Evolutionary conservation across 2,797 vertebrate species (phyloP).

Genomic region (Lemur catta): DNA sequence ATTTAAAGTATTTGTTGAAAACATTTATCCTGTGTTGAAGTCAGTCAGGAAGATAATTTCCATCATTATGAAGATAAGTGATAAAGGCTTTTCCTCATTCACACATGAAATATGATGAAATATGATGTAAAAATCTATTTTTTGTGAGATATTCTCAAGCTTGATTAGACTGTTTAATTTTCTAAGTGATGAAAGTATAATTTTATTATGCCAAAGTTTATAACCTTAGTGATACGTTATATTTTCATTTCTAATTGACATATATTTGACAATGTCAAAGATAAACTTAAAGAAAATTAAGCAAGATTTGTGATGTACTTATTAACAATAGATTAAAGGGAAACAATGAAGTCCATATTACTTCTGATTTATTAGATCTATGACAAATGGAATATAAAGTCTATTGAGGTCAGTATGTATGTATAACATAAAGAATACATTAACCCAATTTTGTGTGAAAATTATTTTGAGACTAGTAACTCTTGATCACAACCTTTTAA

Average conservation of each 20-base stretch:
- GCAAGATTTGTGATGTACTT: not conserved
- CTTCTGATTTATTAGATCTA: not conserved
- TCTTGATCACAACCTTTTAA: not conserved
- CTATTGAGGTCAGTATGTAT: not conserved
- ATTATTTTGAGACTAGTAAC: not conserved
- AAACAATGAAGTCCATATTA: not conserved
- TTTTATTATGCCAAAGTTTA: constrained; percentile 1
- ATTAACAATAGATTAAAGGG: not conserved
- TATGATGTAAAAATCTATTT: not conserved
- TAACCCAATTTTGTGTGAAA: not conserved
- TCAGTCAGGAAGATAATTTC: not conserved
- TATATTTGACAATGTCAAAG: not conserved
- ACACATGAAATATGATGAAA: constrained; percentile 27
- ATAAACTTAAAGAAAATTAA: constrained; percentile 25
- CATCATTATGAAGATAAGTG: not conserved
- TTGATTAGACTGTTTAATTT: constrained; percentile 1
- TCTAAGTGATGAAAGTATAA: not conserved
- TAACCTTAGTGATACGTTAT: not conserved
- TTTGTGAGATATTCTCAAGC: constrained; percentile 16
- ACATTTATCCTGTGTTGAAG: not conserved
- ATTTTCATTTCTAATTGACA: not conserved
- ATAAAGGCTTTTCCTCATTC: not conserved
- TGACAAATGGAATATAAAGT: not conserved
- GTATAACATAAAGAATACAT: not conserved
- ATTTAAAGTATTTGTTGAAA: constrained; percentile 32